Evolutionary conservation across 2,113 vertebrate species (phyloP).

Genomic region (Pterocles burchelli): DNA sequence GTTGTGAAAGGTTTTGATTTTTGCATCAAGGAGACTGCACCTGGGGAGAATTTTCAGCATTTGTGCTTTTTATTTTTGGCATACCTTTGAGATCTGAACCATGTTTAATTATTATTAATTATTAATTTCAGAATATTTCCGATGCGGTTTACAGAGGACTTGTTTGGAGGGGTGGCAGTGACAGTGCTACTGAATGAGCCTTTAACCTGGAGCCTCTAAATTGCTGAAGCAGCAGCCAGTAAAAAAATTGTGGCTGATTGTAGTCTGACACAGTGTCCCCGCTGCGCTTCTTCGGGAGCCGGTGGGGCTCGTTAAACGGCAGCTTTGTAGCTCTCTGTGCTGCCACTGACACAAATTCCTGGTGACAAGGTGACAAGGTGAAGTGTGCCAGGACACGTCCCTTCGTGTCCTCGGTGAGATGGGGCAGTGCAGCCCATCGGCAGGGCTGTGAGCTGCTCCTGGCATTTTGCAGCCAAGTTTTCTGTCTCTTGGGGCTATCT

Average conservation of each 20-base stretch:
- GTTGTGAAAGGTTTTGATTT: neutral
- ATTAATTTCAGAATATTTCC: neutral
- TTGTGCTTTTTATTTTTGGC: neutral
- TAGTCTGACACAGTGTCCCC: neutral
- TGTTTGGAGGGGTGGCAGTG: neutral
- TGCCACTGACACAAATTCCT: neutral
- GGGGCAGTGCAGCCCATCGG: rapidly evolving
- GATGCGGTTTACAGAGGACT: neutral
- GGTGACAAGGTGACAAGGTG: neutral
- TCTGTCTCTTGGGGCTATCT: neutral
- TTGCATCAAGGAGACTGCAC: neutral
- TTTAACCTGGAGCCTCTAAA: neutral
- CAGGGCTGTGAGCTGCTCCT: neutral
- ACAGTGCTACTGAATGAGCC: neutral
- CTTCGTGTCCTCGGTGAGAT: rapidly evolving
- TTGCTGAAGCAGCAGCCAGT: slow-evolving; percentile 25
- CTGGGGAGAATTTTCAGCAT: neutral
- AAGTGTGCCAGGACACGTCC: neutral
- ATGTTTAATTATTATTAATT: slow-evolving; percentile 25
- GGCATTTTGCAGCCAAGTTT: rapidly evolving
- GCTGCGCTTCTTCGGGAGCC: neutral
- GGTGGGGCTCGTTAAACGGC: rapidly evolving
- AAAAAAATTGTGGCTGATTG: neutral
- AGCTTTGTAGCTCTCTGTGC: neutral
- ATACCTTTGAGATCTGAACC: neutral